A percentile compares a stretch with the other conserved stretches of the same genome.
Conservation (phyloP, 2,113 vertebrate genomes). For the Caranx ignobilis region DNA sequence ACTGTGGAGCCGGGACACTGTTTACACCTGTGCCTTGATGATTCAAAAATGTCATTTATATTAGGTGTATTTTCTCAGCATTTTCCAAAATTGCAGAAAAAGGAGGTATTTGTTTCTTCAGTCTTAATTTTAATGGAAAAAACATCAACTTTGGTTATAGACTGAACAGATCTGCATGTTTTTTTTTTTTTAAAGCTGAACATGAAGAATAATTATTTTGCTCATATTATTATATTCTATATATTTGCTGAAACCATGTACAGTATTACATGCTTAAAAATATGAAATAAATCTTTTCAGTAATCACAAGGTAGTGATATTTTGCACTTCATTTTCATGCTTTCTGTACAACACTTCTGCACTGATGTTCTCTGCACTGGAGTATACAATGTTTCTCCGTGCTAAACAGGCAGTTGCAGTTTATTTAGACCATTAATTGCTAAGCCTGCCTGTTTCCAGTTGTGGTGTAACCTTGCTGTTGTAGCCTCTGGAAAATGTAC, state of each 20-base stretch:
- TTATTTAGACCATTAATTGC: slow-evolving; percentile 51
- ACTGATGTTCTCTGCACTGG: background rate
- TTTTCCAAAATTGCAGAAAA: slow-evolving; percentile 19
- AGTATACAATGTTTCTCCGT: background rate
- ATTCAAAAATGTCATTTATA: slow-evolving; percentile 27
- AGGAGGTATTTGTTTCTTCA: slow-evolving; percentile 24
- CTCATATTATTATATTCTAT: slow-evolving; percentile 35
- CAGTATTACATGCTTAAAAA: slow-evolving; percentile 61
- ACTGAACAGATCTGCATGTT: slow-evolving; percentile 38
- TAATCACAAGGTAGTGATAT: slow-evolving; percentile 1
- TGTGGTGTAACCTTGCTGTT: slow-evolving; percentile 56
- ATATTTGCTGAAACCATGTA: slow-evolving; percentile 58
- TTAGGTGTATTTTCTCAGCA: background rate
- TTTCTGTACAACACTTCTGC: background rate
- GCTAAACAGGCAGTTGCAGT: slow-evolving; percentile 5
- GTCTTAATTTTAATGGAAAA: slow-evolving; percentile 31
- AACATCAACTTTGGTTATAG: background rate
- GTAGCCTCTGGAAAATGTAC: slow-evolving; percentile 51
- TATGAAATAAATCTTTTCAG: slow-evolving; percentile 19
- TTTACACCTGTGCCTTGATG: slow-evolving; percentile 61
- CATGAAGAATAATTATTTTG: slow-evolving; percentile 55
- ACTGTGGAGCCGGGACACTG: slow-evolving; percentile 3
- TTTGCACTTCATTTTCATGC: slow-evolving; percentile 13
- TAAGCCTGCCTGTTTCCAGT: slow-evolving; percentile 61
- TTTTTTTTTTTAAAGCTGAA: slow-evolving; percentile 43